Base-by-base conservation (phyloP, 2,113 vertebrate species). In the Eurypyga helias region DNA sequence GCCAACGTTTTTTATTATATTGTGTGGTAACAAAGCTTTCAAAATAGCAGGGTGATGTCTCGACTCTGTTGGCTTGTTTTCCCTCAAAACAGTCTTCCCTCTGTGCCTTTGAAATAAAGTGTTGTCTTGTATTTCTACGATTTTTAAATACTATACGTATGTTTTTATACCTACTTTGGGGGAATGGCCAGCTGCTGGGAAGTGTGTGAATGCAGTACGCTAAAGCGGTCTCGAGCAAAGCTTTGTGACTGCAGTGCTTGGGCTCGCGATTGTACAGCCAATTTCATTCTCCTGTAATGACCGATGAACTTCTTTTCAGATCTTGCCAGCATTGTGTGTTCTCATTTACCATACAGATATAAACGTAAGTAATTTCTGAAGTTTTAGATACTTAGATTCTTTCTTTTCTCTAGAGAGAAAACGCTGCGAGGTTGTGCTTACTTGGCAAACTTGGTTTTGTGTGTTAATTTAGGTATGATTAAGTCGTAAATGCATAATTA, bases 271-370 rank as follows among this genome's bases (percentile, higher is more conserved):
- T 91, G 69, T 81, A 48, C 41, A 29, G 23, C 26, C n/a, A 28
- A 9, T 90, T 91, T 85, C 93, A 19, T 93, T 93, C 92, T 77
- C 0, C 48, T 93, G 5, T 97, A 98, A 91, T 97, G 77, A 86
- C 95, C 94, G 65, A 81, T 96, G 9, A 88, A 93, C 97, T 98
- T 96, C 97, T 97, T 96, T 97, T 90, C 98, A 99, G 99, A 99
- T 99, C 98, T 98, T 99, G 95, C 99, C 99, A 71, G 99, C 99
- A 83, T 98, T 99, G 57, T 99, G 99, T 98, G 99, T 99, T 97
- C 99, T 99, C 95, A 99, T 99, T 98, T 99, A 99, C 97, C 99
- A 99, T 97, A 99, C 99, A 36, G 99, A 99, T 97, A 99, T 99
- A 97, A 99, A 99, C 43, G 99, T 99, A 98, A 99, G 99, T 99